Conservation (phyloP, 2,113 vertebrate genomes). For the Xiphias gladius region DNA sequence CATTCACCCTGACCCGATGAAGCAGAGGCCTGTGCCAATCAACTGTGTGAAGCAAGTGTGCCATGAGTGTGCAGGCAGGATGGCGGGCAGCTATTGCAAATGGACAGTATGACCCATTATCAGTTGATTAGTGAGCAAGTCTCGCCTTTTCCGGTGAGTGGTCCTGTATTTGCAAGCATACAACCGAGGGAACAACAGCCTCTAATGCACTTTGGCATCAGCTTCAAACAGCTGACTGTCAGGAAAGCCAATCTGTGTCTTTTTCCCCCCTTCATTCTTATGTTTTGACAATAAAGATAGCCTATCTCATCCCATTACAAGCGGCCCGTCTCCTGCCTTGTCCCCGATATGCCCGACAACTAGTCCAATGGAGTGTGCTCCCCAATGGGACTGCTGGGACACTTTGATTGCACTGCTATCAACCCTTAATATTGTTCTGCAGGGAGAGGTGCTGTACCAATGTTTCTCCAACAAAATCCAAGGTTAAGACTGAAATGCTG, state of each 20-base stretch:
- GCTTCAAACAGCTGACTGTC: conserved; percentile 84
- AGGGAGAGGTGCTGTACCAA: conserved; percentile 15
- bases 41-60: conserved; percentile 83
- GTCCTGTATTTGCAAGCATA: conserved; percentile 75
- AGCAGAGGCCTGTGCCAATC: conserved; percentile 42
- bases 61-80: conserved; percentile 80
- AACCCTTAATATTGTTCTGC: conserved; percentile 45
- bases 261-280: conserved; percentile 83
- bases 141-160: conserved; percentile 87
- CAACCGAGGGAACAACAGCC: conserved; percentile 79
- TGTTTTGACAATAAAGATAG: conserved; percentile 89
- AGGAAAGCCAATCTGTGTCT: conserved; percentile 85
- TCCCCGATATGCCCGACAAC: conserved; percentile 75
- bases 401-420: conserved; percentile 57
- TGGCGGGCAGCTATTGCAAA: conserved; percentile 68
- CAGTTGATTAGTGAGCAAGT: conserved; percentile 86
- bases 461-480: conserved; percentile 33
- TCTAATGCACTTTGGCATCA: conserved; percentile 86
- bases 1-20: background rate
- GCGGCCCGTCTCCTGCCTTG: conserved; percentile 79
- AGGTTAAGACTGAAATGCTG: conserved; percentile 1
- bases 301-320: conserved; percentile 84
- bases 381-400: conserved; percentile 61
- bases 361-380: conserved; percentile 61
- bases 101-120: conserved; percentile 81